Evolutionary conservation across 2,113 vertebrate genomes (phyloP).

Genomic region (Condylura cristata): DNA sequence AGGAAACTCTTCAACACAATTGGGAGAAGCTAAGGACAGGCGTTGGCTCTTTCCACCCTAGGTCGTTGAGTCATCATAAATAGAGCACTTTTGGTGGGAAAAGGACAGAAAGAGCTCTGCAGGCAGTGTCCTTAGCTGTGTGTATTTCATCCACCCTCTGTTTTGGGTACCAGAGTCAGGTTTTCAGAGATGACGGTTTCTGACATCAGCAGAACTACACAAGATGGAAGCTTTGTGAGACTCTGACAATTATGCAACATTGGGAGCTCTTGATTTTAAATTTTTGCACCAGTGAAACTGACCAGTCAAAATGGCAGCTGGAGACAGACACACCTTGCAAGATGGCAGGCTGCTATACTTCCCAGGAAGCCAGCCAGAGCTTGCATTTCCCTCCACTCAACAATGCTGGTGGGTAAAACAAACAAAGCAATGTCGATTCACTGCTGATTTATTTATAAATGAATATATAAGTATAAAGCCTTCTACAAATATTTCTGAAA

Average conservation of each 20-base stretch:
- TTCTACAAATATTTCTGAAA: not conserved
- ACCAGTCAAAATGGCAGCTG: not conserved
- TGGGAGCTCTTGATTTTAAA: not conserved
- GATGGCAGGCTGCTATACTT: not conserved
- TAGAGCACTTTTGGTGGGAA: not conserved
- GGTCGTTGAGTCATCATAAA: not conserved
- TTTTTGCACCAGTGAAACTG: not conserved
- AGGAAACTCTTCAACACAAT: not conserved
- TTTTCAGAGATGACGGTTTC: not conserved
- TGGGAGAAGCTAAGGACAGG: not conserved
- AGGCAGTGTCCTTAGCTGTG: not conserved
- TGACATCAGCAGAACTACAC: not conserved
- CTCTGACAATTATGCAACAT: not conserved
- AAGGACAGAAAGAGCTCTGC: not conserved
- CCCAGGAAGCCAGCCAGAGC: not conserved
- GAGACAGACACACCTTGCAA: not conserved
- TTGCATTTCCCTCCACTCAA: not conserved
- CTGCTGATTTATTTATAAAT: not conserved
- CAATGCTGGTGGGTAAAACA: not conserved
- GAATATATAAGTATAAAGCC: not conserved
- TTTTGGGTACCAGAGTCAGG: not conserved
- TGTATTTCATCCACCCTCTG: not conserved
- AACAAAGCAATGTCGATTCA: not conserved
- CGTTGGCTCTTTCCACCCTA: not conserved
- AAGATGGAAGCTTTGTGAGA: not conserved